Evolutionary conservation across 2,113 vertebrate species (phyloP).

Genomic region (Indicator maculatus): DNA sequence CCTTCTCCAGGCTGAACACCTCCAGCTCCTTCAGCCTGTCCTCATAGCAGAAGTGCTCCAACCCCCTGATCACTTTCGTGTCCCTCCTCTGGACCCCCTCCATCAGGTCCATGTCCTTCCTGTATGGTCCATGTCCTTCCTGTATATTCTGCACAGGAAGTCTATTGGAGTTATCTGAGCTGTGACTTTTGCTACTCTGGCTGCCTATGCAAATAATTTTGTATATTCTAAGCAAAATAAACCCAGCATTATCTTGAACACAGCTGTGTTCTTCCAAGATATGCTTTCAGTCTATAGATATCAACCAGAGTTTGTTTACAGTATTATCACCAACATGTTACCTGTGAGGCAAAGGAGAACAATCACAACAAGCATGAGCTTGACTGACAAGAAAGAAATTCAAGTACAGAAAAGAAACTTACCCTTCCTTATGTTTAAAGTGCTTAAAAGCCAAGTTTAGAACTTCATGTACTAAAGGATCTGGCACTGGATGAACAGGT

Average conservation of each 20-base stretch:
- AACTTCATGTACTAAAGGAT: constrained; percentile 98
- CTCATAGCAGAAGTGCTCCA: too few species aligned
- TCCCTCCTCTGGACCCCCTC: too few species aligned
- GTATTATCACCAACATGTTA: not conserved
- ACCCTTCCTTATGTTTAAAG: constrained; percentile 99
- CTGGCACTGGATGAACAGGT: constrained; percentile 99
- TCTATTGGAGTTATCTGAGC: not conserved
- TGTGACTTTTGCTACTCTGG: not conserved
- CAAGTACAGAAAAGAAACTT: constrained; percentile 39
- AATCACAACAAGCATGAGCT: not conserved
- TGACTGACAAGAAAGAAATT: not conserved
- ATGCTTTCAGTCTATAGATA: not conserved
- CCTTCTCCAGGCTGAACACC: too few species aligned
- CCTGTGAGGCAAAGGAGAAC: not conserved
- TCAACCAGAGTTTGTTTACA: not conserved
- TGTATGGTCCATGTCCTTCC: too few species aligned
- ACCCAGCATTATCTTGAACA: not conserved
- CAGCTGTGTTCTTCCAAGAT: not conserved
- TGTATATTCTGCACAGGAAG: not conserved
- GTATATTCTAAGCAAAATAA: not conserved
- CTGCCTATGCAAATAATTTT: not conserved
- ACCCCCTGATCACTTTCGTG: too few species aligned
- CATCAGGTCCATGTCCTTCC: too few species aligned
- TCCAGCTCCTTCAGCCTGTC: too few species aligned
- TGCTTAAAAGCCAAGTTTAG: constrained; percentile 99